phyloP scores from a whole-genome alignment of 2,113 vertebrate species.

The Polypterus bichir region DNA sequence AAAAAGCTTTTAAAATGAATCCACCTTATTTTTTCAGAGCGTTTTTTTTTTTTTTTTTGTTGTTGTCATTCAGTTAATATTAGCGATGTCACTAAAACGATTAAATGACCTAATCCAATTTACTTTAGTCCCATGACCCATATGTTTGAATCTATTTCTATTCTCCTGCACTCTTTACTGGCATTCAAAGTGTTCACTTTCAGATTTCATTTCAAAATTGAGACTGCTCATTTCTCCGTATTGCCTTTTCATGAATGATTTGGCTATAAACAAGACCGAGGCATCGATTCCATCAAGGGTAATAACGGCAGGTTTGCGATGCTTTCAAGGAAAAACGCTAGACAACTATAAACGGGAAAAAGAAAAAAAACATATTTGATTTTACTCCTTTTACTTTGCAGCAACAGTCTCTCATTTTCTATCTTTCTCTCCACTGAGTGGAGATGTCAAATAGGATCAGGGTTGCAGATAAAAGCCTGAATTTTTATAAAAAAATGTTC shows the following conservation, averaged over 20 bases:
- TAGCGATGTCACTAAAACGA: too few relatives aligned
- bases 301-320: not conserved
- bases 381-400: not conserved
- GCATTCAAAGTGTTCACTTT: not conserved
- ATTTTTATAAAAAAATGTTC: not conserved
- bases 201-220: not conserved
- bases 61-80: too few relatives aligned
- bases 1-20: too few relatives aligned
- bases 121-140: too few relatives aligned
- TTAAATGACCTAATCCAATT: too few relatives aligned
- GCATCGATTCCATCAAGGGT: not conserved
- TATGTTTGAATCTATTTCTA: too few relatives aligned
- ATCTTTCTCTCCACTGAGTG: too few relatives aligned
- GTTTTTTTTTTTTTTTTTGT: too few relatives aligned
- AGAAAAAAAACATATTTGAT: not conserved
- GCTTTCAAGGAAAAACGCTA: not conserved
- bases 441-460: not conserved
- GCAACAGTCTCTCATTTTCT: not conserved
- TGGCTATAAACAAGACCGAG: not conserved
- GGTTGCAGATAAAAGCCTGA: not conserved
- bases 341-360: not conserved
- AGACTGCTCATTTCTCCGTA: not conserved
- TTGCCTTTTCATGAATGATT: not conserved
- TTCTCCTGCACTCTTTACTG: not conserved
- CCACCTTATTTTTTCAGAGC: too few relatives aligned